Evolutionary conservation across 2,797 vertebrate genomes (phyloP).

Genomic region (Picus viridis): DNA sequence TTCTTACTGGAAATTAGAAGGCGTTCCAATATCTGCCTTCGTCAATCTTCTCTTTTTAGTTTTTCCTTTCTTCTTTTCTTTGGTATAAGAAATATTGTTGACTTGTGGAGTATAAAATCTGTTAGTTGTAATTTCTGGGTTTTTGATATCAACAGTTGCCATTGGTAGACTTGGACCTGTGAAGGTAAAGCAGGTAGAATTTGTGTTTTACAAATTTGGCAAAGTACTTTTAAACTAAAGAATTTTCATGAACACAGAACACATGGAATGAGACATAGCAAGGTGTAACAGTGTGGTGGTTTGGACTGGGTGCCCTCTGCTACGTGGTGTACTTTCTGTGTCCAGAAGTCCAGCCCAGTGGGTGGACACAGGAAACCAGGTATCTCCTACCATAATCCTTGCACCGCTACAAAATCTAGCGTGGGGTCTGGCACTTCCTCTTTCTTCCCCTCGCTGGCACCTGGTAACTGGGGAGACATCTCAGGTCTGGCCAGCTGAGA

Average conservation of each 20-base stretch:
- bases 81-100: constrained; percentile 92
- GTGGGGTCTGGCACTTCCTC: no score
- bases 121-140: constrained; percentile 95
- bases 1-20: constrained; percentile 97
- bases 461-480: no score
- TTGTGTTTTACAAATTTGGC: not conserved
- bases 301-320: no score
- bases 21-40: constrained; percentile 97
- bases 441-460: no score
- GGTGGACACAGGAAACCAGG: no score
- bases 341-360: no score
- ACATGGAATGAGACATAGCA: not conserved
- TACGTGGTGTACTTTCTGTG: no score
- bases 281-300: no score
- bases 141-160: constrained; percentile 98
- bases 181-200: constrained; percentile 13
- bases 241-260: not conserved
- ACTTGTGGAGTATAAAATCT: constrained; percentile 90
- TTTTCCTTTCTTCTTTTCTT: constrained; percentile 95
- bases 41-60: constrained; percentile 94
- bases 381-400: no score
- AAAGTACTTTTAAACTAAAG: not conserved
- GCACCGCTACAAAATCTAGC: no score
- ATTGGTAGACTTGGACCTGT: constrained; percentile 92
- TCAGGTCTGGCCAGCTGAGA: no score